Evolutionary conservation across 2,113 vertebrate species (phyloP).

Genomic region (Sciurus niger): DNA sequence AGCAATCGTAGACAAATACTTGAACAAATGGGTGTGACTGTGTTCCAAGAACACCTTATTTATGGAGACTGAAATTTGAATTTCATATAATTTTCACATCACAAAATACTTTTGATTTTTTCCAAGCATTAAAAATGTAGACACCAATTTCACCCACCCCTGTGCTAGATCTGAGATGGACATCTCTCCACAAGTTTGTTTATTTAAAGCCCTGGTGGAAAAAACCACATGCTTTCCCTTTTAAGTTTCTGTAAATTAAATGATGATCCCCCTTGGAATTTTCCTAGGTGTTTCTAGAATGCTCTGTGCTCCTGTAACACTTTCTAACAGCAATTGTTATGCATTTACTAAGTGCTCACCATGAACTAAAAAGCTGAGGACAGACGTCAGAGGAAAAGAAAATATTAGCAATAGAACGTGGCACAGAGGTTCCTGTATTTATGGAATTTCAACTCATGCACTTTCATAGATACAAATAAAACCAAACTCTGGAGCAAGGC

Average conservation of each 20-base stretch:
- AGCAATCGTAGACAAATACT: not conserved
- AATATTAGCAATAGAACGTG: constrained; percentile 79
- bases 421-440: constrained; percentile 81
- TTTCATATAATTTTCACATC: constrained; percentile 52
- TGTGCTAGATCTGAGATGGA: constrained; percentile 23
- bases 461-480: constrained; percentile 76
- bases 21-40: not conserved
- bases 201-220: constrained; percentile 11
- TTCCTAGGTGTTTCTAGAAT: constrained; percentile 60
- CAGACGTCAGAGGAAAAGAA: constrained; percentile 79
- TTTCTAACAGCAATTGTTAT: constrained; percentile 44
- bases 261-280: constrained; percentile 1
- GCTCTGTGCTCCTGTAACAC: constrained; percentile 10
- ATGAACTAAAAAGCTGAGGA: constrained; percentile 67
- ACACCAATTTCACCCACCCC: not conserved
- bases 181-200: not conserved
- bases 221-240: constrained; percentile 24
- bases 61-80: constrained; percentile 39
- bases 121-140: constrained; percentile 7
- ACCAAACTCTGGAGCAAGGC: constrained; percentile 57
- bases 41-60: not conserved
- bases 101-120: constrained; percentile 41
- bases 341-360: constrained; percentile 61
- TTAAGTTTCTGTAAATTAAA: constrained; percentile 50
- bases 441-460: constrained; percentile 76